Base-by-base conservation (phyloP, 2,888 invertebrate genomes). In the Scaptomyza flava region DNA sequence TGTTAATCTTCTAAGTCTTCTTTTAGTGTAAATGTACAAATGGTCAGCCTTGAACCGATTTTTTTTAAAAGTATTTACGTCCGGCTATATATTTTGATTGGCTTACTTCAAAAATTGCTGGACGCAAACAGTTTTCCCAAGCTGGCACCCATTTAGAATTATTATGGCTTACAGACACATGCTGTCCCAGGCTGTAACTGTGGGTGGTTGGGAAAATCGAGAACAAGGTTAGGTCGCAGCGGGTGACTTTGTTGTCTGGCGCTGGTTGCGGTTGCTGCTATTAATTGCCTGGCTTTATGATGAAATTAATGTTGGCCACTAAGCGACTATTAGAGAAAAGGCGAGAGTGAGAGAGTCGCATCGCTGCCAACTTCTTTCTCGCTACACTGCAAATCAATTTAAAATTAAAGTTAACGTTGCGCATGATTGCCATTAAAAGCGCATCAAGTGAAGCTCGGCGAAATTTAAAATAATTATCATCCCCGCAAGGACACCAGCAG, bases 271-370 rank as follows among this genome's bases (percentile, higher is more conserved):
- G 72, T 53, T 71, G 59, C 45, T 77, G 86, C 64, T 69, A 85
- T 81, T 81, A 81, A 81, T 81, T 83, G 81, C 75, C 66, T 61
- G 70, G 81, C 72, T 83, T 83, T 67, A 62, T 57, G 60, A 71
- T 64, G 57, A 77, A 81, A 83, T 86, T 72, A 67, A 71, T 68
- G 72, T 62, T 61, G 68, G 63, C 72, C 72, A 68, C 69, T 48
- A 59, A 69, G 79, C 57, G 66, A 54, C 36, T 2, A 14, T 14
- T 8, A 14, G 38, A 36, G 36, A 7, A 36, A 36, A 3, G 0
- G n/a, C 6, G 36, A 36, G 36, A 36, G n/a, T n/a, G 2, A 12
- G 34, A 12, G n/a, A 36, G 7, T 31, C 31, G 31, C 8, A 27
- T 23, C 23, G 5, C 0, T 11, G 54, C 33, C 33, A 23, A 23